These are phyloP conservation scores for Dryoscopus gambensis DNA, from an alignment of 2,113 vertebrate genomes.

Conservation along the genomic window DNA sequence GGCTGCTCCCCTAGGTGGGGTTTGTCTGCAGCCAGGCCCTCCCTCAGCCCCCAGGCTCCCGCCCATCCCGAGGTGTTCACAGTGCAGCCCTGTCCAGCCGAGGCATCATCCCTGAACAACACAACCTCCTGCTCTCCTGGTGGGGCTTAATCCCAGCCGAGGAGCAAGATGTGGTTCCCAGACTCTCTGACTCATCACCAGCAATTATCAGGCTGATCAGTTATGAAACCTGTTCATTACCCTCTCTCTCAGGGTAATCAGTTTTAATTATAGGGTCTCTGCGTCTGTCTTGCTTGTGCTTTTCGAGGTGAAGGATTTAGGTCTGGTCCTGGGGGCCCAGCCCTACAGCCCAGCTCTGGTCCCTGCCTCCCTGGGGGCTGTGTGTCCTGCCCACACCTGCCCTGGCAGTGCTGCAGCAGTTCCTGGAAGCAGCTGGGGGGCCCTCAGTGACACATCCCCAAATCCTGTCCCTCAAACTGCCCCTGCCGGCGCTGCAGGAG, in stretches of 20 bases:
- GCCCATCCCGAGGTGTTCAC: rapidly evolving
- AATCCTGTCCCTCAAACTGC: not conserved
- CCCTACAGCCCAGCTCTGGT: rapidly evolving
- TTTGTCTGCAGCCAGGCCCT: not conserved
- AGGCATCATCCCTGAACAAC: rapidly evolving
- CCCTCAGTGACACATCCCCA: not conserved
- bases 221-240: conserved; percentile 51
- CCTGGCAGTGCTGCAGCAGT: not conserved
- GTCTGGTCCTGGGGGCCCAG: rapidly evolving
- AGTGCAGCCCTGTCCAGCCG: not conserved
- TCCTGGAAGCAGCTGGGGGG: not conserved
- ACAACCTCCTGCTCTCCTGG: not conserved
- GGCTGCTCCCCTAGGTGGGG: not conserved
- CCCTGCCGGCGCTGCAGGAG: not conserved
- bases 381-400: not conserved
- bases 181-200: conserved; percentile 37
- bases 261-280: conserved; percentile 30
- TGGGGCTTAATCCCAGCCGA: not conserved
- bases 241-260: not conserved
- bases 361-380: rapidly evolving
- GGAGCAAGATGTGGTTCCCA: conserved; percentile 6
- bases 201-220: conserved; percentile 28
- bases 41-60: not conserved
- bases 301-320: not conserved
- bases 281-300: not conserved